Conservation (phyloP, 2,888 invertebrate species). For the Tipula lateralis region DNA sequence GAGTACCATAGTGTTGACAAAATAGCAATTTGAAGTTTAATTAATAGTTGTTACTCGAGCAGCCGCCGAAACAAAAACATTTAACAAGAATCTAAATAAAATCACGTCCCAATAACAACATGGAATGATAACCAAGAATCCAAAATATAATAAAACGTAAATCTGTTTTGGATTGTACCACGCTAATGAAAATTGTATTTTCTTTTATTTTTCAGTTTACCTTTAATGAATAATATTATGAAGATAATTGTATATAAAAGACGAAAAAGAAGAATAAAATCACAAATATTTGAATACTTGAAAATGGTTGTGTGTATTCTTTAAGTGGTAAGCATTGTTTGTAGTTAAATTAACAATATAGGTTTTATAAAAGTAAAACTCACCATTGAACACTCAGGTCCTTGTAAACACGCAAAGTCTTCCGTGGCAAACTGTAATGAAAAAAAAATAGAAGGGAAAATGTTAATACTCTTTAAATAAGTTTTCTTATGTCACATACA, state of each 20-base stretch:
- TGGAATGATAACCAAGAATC: background rate
- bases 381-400: slow-evolving; percentile 40
- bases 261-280: background rate
- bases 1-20: background rate
- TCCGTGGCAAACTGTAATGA: slow-evolving; percentile 39
- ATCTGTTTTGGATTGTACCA: background rate
- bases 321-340: slow-evolving; percentile 19
- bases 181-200: slow-evolving; percentile 11
- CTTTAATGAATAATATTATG: slow-evolving; percentile 15
- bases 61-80: background rate
- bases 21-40: background rate
- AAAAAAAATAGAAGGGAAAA: slow-evolving; percentile 31
- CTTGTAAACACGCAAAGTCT: slow-evolving; percentile 38
- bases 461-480: background rate
- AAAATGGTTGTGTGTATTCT: background rate
- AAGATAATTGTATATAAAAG: background rate
- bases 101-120: background rate
- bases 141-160: background rate
- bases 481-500: background rate
- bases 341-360: slow-evolving; percentile 24
- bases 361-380: slow-evolving; percentile 34
- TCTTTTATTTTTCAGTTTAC: background rate
- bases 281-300: slow-evolving; percentile 11
- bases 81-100: background rate
- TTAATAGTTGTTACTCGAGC: background rate